Evolutionary conservation across 2,113 vertebrate species (phyloP).

Genomic region (Lynx canadensis): DNA sequence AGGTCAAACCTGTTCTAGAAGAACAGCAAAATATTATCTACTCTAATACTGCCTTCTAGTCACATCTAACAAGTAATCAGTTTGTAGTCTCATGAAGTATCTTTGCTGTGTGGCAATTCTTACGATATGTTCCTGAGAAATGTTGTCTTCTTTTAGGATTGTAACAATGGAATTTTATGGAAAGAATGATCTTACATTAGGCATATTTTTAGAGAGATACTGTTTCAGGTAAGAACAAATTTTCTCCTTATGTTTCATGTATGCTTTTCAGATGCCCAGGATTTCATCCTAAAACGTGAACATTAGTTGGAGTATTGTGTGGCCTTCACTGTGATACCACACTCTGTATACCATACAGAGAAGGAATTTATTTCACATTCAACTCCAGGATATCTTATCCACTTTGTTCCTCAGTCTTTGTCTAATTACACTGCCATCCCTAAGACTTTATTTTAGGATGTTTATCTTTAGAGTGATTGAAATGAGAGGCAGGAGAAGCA

Average conservation of each 20-base stretch:
- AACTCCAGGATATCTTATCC: neutral
- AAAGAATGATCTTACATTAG: slow-evolving; percentile 98
- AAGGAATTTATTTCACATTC: neutral
- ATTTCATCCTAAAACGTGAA: neutral
- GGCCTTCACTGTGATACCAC: neutral
- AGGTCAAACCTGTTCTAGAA: neutral
- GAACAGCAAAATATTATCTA: neutral
- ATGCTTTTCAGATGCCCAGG: slow-evolving; percentile 13
- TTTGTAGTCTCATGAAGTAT: neutral
- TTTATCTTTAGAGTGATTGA: slow-evolving; percentile 9
- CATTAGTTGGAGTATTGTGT: neutral
- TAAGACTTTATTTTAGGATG: neutral
- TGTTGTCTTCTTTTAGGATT: slow-evolving; percentile 89
- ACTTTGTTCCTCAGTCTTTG: neutral
- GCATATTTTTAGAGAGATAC: slow-evolving; percentile 97
- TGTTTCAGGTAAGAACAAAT: slow-evolving; percentile 93
- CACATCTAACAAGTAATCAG: neutral
- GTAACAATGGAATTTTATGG: slow-evolving; percentile 99
- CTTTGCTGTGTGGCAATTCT: slow-evolving; percentile 41
- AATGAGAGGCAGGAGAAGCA: neutral
- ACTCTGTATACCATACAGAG: neutral
- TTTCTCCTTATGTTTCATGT: neutral
- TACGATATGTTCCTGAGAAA: slow-evolving; percentile 34
- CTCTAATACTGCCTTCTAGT: slow-evolving; percentile 19
- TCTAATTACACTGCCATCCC: neutral